Evolutionary conservation across 30 jellyfish, hydroid and myxozoan genomes (phyloP).

Genomic region (Turritopsis dohrnii): DNA sequence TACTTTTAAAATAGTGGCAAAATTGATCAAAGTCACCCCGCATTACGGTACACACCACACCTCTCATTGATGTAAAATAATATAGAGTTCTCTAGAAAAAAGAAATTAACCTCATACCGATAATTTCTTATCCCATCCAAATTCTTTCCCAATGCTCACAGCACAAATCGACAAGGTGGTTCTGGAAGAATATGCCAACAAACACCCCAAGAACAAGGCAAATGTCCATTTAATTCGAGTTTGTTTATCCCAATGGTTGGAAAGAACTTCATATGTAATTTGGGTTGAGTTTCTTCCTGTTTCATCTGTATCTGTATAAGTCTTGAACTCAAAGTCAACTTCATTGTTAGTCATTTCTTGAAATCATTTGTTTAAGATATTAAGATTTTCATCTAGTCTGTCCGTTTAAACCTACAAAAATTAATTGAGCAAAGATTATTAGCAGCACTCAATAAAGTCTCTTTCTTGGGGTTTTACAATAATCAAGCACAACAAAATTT

Average conservation of each 20-base stretch:
- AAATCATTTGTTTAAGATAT: not conserved
- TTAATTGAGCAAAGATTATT: too few species aligned
- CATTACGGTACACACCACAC: too few species aligned
- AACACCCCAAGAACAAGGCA: conserved; percentile 68
- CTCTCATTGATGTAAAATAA: too few species aligned
- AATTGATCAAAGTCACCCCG: too few species aligned
- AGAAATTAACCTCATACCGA: conserved; percentile 32
- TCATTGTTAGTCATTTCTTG: not conserved
- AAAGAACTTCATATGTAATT: not conserved
- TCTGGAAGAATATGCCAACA: conserved; percentile 75
- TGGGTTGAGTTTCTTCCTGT: not conserved
- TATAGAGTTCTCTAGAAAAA: not conserved
- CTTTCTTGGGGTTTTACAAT: too few species aligned
- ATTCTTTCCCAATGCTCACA: conserved; percentile 63
- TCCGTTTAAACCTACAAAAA: too few species aligned
- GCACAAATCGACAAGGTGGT: conserved; percentile 79
- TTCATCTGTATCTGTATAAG: not conserved
- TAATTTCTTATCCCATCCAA: conserved; percentile 89
- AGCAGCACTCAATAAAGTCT: too few species aligned
- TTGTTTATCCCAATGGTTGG: conserved; percentile 62
- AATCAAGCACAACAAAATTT: too few species aligned
- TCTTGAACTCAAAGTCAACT: not conserved
- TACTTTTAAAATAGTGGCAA: too few species aligned
- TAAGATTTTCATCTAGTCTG: too few species aligned
- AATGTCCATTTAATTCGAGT: conserved; percentile 74